Evolutionary conservation across 1,140 invertebrate species (phyloP), one percentile per base, ranked within the genome.

Genomic region (Drosophila ambigua): DNA sequence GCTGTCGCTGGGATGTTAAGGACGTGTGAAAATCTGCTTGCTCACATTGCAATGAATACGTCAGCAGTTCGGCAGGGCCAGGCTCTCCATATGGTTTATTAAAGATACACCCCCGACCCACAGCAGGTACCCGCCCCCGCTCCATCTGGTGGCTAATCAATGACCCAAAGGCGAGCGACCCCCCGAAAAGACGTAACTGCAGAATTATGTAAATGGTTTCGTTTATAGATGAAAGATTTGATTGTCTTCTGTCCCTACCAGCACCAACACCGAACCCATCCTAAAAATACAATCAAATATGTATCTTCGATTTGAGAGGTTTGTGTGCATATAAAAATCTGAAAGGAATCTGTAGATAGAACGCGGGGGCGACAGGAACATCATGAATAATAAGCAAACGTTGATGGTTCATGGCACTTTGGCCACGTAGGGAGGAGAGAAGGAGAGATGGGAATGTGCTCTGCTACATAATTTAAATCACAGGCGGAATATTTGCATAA

Each of bases 341-440:
- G 64, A 62, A 79, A 64, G 31, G 73, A 87, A 85, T 85, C 65
- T 66, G 58, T 13, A 58, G 61, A 46, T 49, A 53, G 72, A 53
- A 61, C 59, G 64, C 44, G 59, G 35, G 11, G 59, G 59, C 11
- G 11, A 4, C 55, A 59, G 20, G 35, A 20, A 26, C 80, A 77
- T 85, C 82, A 85, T 85, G 78, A 85, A 85, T 87, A 85, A 85
- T 82, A 85, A 87, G 82, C 62, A 67, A 75, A 77, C 72, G 78
- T 72, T 81, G 79, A 81, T 79, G 79, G 77, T 55, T 73, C 52
- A 66, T 58, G 60, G 58, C 72, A 49, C 68, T 57, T 57, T 45
- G 43, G 57, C 13, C 24, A 55, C 11, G 39, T 39, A 23, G 13
- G 16, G 26, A 28, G 11, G 15, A 20, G 28, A 20, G 13, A 28